These are phyloP conservation scores for Xiphydria camelus DNA, from an alignment of 2,888 invertebrate species.

Conservation along the genomic window DNA sequence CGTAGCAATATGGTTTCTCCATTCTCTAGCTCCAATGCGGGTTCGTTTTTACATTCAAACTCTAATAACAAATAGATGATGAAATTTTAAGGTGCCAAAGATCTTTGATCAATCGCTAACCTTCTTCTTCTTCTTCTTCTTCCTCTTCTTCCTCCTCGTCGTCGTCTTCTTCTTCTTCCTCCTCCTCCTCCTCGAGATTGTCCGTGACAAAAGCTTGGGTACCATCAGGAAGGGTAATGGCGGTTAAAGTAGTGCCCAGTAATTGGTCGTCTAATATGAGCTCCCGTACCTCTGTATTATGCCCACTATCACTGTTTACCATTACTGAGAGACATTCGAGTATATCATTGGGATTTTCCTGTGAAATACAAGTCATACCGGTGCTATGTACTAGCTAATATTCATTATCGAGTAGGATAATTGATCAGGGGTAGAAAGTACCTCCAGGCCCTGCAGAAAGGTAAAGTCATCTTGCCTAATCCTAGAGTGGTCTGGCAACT, in stretches of 20 bases:
- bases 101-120: slow-evolving; percentile 20
- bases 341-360: slow-evolving; percentile 41
- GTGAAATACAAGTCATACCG: not conserved
- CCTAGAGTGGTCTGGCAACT: slow-evolving; percentile 32
- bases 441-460: slow-evolving; percentile 37
- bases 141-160: not conserved
- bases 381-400: no score
- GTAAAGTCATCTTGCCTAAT: slow-evolving; percentile 36
- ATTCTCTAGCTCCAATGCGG: slow-evolving; percentile 38
- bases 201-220: slow-evolving; percentile 51
- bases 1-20: slow-evolving; percentile 46
- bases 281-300: slow-evolving; percentile 33
- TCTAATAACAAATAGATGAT: slow-evolving; percentile 18
- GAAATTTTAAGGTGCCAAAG: not conserved
- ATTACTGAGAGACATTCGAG: slow-evolving; percentile 46
- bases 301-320: slow-evolving; percentile 38
- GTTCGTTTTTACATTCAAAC: slow-evolving; percentile 27
- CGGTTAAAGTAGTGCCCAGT: slow-evolving; percentile 45
- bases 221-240: slow-evolving; percentile 52
- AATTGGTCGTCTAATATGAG: slow-evolving; percentile 45
- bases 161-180: slow-evolving; percentile 4
- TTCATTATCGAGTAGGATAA: no score
- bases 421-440: no score
- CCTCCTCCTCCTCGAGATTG: slow-evolving; percentile 31
- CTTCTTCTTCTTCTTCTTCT: slow-evolving; percentile 1